Base-by-base conservation (phyloP, 2,113 vertebrate genomes). In the Onychostruthus taczanowskii region DNA sequence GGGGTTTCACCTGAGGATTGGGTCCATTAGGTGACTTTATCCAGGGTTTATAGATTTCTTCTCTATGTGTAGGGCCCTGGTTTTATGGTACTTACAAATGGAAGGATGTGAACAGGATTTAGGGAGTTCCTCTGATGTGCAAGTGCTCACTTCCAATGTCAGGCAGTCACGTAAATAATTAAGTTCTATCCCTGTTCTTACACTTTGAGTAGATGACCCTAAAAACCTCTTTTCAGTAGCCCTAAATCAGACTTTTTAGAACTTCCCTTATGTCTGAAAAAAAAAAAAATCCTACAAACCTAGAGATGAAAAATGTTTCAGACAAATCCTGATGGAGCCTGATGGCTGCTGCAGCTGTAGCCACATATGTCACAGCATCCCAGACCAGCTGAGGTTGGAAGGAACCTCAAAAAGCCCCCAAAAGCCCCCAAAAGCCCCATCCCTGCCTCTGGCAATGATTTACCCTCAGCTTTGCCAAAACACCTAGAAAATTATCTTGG, bases 381-480 rank as follows among this genome's bases (percentile, higher is more conserved):
- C 31, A 44, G 37, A 44, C 2, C 50, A 74, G 52, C 27, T 81
- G 68, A 44, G 76, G 15, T 23, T 19, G 44, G 31, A 72, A 70
- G 14, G 13, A 33, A 59, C 31, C 33, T 23, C 69, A 39, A 20
- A 66, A 84, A 67, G 6, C 7, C 37, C 26, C 15, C 27, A 27
- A 11, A 62, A 63, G 5, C 7, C 55, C 33, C 15, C 31, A 37
- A 9, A 64, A 66, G 10, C 20, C 53, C 47, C 66, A 35, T 56
- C 28, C 2, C 39, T 47, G 15, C 31, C 44, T 66, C 16, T 69
- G 39, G 11, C 39, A 61, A 2, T 31, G 30, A 24, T 35, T 88
- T 31, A n/a, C 6, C 4, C 0, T 70, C 10, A 13, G 0, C 31
- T 76, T 68, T 79, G 9, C 33, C 33, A 75, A 0, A 3, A 18